Conservation (phyloP, 2,888 invertebrate genomes). For the Timema podura region DNA sequence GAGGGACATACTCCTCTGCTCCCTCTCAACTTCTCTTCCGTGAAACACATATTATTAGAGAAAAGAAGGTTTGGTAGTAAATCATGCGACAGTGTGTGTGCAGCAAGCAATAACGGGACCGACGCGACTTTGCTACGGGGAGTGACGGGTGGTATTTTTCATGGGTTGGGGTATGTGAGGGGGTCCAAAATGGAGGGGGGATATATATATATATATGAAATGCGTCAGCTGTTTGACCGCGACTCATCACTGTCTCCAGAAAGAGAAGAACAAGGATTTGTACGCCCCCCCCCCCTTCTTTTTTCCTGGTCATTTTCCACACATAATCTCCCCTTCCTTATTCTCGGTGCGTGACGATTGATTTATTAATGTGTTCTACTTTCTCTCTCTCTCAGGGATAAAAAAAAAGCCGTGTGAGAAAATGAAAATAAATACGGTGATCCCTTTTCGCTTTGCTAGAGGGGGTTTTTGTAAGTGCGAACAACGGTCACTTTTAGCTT, state of each 20-base stretch:
- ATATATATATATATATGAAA: slow-evolving; percentile 5
- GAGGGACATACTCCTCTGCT: slow-evolving; percentile 9
- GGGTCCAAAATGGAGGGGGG: not conserved
- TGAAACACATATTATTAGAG: slow-evolving; percentile 17
- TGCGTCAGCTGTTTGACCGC: slow-evolving; percentile 16
- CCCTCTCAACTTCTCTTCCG: not conserved
- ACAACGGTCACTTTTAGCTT: no score
- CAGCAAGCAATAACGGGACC: slow-evolving; percentile 10
- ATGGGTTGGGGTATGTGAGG: not conserved
- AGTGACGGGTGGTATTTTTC: slow-evolving; percentile 9
- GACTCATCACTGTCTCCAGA: slow-evolving; percentile 8
- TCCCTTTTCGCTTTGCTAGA: no score
- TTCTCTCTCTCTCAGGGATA: no score
- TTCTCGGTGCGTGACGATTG: no score
- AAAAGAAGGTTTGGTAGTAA: slow-evolving; percentile 12
- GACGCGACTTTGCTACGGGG: not conserved
- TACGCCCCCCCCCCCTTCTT: no score
- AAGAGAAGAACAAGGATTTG: no score
- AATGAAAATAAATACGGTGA: no score
- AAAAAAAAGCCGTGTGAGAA: no score
- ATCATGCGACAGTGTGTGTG: slow-evolving; percentile 15
- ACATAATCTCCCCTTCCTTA: no score
- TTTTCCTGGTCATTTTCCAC: no score
- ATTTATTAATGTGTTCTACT: no score
- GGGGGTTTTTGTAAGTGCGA: no score